phyloP scores from a whole-genome alignment of 2,113 vertebrate genomes.

The Micromys minutus region DNA sequence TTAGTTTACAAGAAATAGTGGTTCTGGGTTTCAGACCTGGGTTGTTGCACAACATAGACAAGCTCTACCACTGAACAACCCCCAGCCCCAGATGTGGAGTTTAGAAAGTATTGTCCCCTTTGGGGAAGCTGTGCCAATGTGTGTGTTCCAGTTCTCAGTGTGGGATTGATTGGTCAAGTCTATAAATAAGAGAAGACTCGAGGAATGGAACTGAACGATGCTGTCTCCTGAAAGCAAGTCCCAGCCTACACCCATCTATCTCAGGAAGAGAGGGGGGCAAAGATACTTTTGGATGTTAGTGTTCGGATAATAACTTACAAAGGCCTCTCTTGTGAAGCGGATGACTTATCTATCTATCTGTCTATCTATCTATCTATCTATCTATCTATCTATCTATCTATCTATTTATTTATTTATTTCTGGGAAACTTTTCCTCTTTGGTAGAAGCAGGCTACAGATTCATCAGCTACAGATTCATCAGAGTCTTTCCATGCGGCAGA shows the following conservation, averaged over 20 bases:
- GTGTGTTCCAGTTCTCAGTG: background rate
- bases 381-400: too few relatives aligned
- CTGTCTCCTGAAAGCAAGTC: background rate
- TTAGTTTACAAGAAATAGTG: background rate
- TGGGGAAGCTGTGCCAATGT: background rate
- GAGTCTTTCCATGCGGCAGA: background rate
- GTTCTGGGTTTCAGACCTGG: background rate
- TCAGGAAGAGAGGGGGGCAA: background rate
- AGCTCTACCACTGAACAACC: background rate
- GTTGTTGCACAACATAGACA: background rate
- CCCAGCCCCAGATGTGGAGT: background rate
- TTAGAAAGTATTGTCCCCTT: background rate
- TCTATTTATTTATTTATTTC: background rate
- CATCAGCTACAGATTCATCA: constrained; percentile 12
- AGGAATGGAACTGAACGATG: background rate
- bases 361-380: too few relatives aligned
- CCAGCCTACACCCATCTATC: background rate
- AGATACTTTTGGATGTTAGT: background rate
- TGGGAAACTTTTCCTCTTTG: constrained; percentile 29
- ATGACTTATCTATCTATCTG: too few relatives aligned
- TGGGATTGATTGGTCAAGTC: background rate
- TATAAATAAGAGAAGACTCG: background rate
- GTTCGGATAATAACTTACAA: constrained; percentile 11
- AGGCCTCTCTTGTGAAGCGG: background rate
- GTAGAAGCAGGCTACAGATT: background rate